Evolutionary conservation across 2,888 invertebrate species (phyloP).

Genomic region (Drosophila heteroneura): DNA sequence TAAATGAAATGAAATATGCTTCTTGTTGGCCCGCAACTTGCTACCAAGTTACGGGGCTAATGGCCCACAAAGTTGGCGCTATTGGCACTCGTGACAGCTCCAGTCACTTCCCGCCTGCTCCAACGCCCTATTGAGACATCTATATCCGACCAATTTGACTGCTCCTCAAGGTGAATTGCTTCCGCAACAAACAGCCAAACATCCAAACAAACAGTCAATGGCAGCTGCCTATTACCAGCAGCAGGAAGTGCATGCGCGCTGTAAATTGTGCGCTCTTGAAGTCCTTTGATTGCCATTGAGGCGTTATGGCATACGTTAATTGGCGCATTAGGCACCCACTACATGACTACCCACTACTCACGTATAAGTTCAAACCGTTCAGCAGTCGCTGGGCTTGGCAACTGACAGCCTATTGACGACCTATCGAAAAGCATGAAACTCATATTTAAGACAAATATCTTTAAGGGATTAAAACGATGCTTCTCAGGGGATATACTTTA

Average conservation of each 20-base stretch:
- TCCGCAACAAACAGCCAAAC: conserved; percentile 33
- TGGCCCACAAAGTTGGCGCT: conserved; percentile 41
- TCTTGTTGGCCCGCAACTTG: conserved; percentile 16
- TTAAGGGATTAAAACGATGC: background rate
- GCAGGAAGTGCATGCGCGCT: conserved; percentile 43
- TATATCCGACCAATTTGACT: conserved; percentile 60
- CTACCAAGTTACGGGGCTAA: conserved; percentile 43
- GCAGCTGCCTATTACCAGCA: conserved; percentile 20
- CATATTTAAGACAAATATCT: background rate
- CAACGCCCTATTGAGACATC: conserved; percentile 41
- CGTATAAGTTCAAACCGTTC: background rate
- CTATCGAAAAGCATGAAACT: background rate
- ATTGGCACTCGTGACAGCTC: conserved; percentile 35
- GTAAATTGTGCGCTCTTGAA: conserved; percentile 28
- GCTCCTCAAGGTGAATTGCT: conserved; percentile 39
- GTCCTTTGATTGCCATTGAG: conserved; percentile 29
- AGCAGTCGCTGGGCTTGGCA: background rate
- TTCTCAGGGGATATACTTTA: background rate
- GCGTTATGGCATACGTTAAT: conserved; percentile 34
- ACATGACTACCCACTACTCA: background rate
- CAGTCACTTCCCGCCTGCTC: conserved; percentile 5
- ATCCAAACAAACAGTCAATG: conserved; percentile 10
- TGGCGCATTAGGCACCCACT: conserved; percentile 34
- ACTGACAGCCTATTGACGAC: conserved; percentile 4
- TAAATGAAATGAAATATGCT: conserved; percentile 57